These are phyloP conservation scores for Drosophila kokeensis DNA, from an alignment of 2,888 invertebrate species.

Conservation along the genomic window DNA sequence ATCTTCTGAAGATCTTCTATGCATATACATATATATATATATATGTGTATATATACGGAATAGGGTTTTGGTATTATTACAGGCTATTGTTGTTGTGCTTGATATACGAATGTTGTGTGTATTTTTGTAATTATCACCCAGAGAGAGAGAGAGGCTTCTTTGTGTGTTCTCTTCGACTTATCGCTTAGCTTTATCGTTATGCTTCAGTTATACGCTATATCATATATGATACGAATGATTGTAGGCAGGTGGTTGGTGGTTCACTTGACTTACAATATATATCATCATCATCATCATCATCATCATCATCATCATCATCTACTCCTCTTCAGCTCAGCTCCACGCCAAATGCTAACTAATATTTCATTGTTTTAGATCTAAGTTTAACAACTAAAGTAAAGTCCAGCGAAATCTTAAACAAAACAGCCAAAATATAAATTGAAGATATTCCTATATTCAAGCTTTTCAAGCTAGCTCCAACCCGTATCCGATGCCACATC, in stretches of 20 bases:
- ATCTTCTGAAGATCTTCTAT: background rate
- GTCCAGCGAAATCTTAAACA: constrained; percentile 41
- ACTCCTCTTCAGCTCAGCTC: background rate
- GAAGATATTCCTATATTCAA: background rate
- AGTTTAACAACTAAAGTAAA: constrained; percentile 39
- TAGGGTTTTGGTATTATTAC: constrained; percentile 5
- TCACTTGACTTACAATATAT: constrained; percentile 76
- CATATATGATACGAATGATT: constrained; percentile 76
- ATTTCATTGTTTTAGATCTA: constrained; percentile 35
- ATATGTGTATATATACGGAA: constrained; percentile 3
- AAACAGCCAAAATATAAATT: constrained; percentile 58
- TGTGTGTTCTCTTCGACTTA: constrained; percentile 29
- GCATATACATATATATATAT: no score
- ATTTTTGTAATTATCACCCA: constrained; percentile 50
- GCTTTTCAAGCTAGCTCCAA: constrained; percentile 56
- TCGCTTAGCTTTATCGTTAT: constrained; percentile 35
- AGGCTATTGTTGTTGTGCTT: constrained; percentile 17
- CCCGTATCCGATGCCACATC: constrained; percentile 41
- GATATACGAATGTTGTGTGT: constrained; percentile 34
- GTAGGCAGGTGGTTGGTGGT: constrained; percentile 80
- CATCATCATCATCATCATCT: constrained; percentile 8
- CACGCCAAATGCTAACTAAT: constrained; percentile 63
- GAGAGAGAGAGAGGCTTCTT: constrained; percentile 47
- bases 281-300: constrained; percentile 1
- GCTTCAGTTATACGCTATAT: constrained; percentile 48